Percentiles rank a stretch among this genome's conserved stretches.
phyloP scores from a whole-genome alignment of 2,797 vertebrate species.

The Pangasius larnaudii region DNA sequence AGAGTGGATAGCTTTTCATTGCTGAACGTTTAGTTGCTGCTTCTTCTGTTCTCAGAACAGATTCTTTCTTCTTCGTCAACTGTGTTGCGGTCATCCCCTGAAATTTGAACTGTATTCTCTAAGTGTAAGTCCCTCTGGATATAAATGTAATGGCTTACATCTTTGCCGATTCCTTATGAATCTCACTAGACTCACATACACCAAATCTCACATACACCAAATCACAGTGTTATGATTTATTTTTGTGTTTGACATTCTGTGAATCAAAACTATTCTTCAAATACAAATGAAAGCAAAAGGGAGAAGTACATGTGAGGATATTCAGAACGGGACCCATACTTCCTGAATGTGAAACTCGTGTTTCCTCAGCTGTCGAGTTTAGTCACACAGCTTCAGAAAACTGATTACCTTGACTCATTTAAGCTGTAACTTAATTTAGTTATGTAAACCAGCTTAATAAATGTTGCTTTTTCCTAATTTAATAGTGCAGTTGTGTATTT shows the following conservation, averaged over 20 bases:
- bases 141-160: neutral
- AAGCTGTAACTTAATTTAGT: slow-evolving; percentile 38
- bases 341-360: neutral
- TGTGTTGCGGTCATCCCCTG: neutral
- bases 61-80: neutral
- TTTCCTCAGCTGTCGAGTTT: slow-evolving; percentile 18
- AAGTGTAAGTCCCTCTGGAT: neutral
- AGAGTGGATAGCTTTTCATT: too few relatives aligned
- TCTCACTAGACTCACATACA: neutral
- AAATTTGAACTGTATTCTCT: neutral
- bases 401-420: slow-evolving; percentile 11
- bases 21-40: neutral
- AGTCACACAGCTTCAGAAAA: neutral
- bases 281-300: neutral
- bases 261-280: neutral
- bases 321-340: neutral
- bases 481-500: slow-evolving; percentile 33
- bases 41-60: neutral
- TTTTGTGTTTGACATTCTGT: neutral
- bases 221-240: neutral
- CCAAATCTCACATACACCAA: neutral
- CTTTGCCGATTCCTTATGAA: neutral
- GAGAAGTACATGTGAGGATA: neutral
- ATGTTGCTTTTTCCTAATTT: slow-evolving; percentile 37
- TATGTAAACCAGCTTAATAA: slow-evolving; percentile 37